phyloP scores from a whole-genome alignment of 2,113 vertebrate species.

The Shinisaurus crocodilurus region DNA sequence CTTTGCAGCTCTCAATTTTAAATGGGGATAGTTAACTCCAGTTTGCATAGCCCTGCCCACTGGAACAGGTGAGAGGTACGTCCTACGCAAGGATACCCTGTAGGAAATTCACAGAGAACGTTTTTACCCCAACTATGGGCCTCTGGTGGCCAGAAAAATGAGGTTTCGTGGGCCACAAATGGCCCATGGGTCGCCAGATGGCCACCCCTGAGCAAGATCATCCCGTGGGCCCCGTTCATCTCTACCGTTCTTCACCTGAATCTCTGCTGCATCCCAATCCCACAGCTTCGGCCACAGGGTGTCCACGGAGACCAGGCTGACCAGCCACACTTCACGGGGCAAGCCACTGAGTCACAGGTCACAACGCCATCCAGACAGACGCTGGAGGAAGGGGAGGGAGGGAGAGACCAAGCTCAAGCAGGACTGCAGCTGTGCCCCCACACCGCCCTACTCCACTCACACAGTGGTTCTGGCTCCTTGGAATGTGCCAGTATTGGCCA shows the following conservation, averaged over 20 bases:
- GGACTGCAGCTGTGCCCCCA: too few species aligned
- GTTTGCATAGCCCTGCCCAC: neutral
- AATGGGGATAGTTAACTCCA: too few species aligned
- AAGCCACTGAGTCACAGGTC: constrained; percentile 77
- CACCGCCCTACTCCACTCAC: too few species aligned
- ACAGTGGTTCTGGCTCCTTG: too few species aligned
- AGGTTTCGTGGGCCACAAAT: too few species aligned
- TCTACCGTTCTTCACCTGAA: constrained; percentile 78
- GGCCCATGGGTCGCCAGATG: too few species aligned
- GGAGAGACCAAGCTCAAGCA: fast-evolving
- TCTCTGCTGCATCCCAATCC: constrained; percentile 80
- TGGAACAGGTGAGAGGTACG: neutral
- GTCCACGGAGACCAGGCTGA: constrained; percentile 90
- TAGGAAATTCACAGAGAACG: neutral
- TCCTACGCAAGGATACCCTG: neutral
- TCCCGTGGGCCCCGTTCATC: too few species aligned
- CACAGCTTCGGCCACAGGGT: constrained; percentile 83
- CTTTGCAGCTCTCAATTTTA: too few species aligned
- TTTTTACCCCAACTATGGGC: neutral
- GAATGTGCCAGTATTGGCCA: too few species aligned
- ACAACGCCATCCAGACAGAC: constrained; percentile 79
- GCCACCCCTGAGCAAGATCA: neutral
- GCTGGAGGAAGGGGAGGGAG: constrained; percentile 56
- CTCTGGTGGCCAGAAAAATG: fast-evolving
- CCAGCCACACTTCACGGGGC: constrained; percentile 83